Conservation (phyloP, 2,113 vertebrate species). For the Leptobrachium leishanense region DNA sequence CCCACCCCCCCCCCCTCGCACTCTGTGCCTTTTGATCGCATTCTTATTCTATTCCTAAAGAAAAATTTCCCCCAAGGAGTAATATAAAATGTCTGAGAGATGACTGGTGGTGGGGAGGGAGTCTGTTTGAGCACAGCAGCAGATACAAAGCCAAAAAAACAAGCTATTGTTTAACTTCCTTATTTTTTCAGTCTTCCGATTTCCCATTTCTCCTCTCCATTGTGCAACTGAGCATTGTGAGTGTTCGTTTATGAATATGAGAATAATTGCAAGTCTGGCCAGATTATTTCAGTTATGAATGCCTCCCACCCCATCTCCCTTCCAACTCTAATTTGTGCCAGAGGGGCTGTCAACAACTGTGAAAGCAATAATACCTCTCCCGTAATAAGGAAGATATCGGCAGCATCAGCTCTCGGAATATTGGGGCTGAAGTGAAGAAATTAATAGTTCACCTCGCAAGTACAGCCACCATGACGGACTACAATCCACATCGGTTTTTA, state of each 20-base stretch:
- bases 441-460: too few relatives aligned
- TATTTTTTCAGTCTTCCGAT: neutral
- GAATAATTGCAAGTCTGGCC: constrained; percentile 6
- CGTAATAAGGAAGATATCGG: neutral
- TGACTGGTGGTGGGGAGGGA: neutral
- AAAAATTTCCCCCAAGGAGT: neutral
- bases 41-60: neutral
- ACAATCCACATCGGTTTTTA: too few relatives aligned
- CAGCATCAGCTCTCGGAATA: neutral
- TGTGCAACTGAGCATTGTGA: constrained; percentile 7
- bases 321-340: neutral
- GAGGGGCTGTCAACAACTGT: neutral
- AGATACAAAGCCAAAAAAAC: neutral
- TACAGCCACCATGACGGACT: too few relatives aligned
- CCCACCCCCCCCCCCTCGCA: too few relatives aligned
- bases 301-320: neutral
- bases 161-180: constrained; percentile 17
- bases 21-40: neutral
- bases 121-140: neutral
- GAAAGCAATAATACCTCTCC: neutral
- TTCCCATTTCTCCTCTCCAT: neutral
- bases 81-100: neutral
- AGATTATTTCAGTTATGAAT: neutral
- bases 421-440: neutral
- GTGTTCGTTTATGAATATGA: neutral